Evolutionary conservation across 2,113 vertebrate species (phyloP), one percentile per base, ranked within the genome.

Genomic region (Hypocryptadius cinnamomeus): DNA sequence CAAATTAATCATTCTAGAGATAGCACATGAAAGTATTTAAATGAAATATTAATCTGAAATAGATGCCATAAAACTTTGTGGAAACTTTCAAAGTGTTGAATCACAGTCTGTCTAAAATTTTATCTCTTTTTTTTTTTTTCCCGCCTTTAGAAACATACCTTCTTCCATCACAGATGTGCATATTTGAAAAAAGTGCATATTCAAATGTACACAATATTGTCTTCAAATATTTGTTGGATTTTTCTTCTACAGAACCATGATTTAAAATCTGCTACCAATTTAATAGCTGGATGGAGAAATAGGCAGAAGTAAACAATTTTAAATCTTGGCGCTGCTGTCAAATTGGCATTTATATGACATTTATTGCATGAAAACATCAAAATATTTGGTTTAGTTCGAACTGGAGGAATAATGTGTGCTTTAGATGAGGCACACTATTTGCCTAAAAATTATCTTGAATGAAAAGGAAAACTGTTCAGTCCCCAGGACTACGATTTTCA

Each of bases 31-130:
- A 96, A 95, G n/a, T 63, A 77, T 28, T 93, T 91, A 85, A 95
- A 94, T 85, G 50, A 95, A 85, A 73, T 61, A 92, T 85, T 94
- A 76, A 90, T 94, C 94, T 95, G 48, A 77, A 96, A n/a, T 78
- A 37, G 51, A 76, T 84, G 15, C 27, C 39, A 27, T 71, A 88
- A 96, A 95, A 92, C 8, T 82, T 94, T 74, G 44, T 86, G 35
- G 42, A 89, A 82, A 79, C 54, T 79, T 94, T 73, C 30, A 85
- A 94, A 94, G 78, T 51, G 65, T 28, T 74, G 47, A 63, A 85
- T 59, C 17, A 21, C 25, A 76, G 65, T 63, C 37, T 56, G 22
- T 63, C 82, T 77, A 68, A 85, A 77, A 54, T 37, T 45, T 92
- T 72, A 50, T 42, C 57, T 66, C 23, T 14, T 87, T 85, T 54